phyloP scores from a whole-genome alignment of 2,888 invertebrate species.

The Heterodera filipjevi region DNA sequence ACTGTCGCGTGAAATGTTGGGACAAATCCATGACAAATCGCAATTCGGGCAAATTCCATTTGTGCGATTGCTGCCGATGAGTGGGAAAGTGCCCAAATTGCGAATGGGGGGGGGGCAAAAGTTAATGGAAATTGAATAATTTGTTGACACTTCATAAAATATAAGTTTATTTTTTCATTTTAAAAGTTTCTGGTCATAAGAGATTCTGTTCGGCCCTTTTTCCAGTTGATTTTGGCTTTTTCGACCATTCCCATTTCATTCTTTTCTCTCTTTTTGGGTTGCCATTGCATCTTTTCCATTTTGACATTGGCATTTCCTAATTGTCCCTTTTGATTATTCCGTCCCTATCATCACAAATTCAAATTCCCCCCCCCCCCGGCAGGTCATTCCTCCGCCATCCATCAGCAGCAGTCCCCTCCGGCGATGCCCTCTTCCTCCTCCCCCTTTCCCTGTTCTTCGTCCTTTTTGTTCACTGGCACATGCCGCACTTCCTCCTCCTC shows the following conservation, averaged over 20 bases:
- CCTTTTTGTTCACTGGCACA: not conserved
- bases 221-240: not conserved
- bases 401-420: conserved; percentile 1
- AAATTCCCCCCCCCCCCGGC: not conserved
- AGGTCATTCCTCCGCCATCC: conserved; percentile 4
- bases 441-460: not conserved
- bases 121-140: not conserved
- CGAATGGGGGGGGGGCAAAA: not conserved
- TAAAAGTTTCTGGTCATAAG: too few relatives aligned
- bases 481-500: conserved; percentile 5
- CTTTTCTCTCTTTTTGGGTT: not conserved
- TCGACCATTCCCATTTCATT: not conserved
- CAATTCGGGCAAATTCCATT: conserved; percentile 3
- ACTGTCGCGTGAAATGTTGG: conserved; percentile 1
- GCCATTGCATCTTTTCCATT: too few relatives aligned
- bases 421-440: not conserved
- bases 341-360: not conserved
- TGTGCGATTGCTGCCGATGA: not conserved
- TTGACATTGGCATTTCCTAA: not conserved
- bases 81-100: not conserved
- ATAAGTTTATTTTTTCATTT: too few relatives aligned
- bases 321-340: too few relatives aligned
- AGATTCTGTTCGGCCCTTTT: too few relatives aligned
- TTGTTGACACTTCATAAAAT: too few relatives aligned
- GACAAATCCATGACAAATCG: conserved; percentile 12